These are phyloP conservation scores for Upupa epops DNA, from an alignment of 2,113 vertebrate genomes.

Conservation along the genomic window DNA sequence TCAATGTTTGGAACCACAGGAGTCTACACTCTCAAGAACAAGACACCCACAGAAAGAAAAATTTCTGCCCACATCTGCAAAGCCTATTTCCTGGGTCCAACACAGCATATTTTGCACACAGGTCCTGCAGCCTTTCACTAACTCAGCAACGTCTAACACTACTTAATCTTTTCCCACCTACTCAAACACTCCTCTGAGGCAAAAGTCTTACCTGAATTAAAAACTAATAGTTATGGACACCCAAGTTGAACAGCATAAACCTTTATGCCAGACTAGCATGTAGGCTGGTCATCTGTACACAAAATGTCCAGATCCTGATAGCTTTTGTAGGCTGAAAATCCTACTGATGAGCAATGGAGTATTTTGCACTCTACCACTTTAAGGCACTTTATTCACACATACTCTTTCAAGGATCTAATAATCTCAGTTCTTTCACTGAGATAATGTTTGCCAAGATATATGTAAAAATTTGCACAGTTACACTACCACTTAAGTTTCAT, in stretches of 20 bases:
- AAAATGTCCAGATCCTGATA: neutral
- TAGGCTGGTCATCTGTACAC: neutral
- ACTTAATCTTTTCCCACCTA: neutral
- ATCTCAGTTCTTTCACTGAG: neutral
- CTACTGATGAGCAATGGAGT: neutral
- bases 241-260: neutral
- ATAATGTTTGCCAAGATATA: neutral
- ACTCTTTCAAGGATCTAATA: neutral
- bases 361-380: neutral
- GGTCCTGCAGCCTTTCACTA: neutral
- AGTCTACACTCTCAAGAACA: neutral
- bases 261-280: neutral
- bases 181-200: neutral
- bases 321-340: neutral
- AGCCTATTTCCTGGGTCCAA: neutral
- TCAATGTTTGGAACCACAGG: neutral
- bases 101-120: neutral
- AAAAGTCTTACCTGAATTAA: neutral
- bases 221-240: neutral
- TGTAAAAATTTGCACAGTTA: neutral
- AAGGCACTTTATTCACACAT: neutral
- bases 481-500: neutral
- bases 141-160: neutral
- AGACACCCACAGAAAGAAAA: neutral
- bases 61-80: neutral